phyloP scores from a whole-genome alignment of 2,888 invertebrate genomes.

The Magallana nippona region DNA sequence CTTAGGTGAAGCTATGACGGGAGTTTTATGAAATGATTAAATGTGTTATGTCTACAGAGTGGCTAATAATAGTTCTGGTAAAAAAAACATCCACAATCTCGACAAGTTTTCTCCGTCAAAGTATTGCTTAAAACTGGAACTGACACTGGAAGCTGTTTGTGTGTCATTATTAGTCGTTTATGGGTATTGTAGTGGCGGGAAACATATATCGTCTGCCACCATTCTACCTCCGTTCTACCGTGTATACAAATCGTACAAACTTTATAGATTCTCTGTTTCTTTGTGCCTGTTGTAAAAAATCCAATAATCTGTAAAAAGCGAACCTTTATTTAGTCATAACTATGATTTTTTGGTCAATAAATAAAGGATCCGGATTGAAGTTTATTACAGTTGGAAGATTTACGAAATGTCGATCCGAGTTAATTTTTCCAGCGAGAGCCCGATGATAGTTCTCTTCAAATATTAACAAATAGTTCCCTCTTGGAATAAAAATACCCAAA shows the following conservation, averaged over 20 bases:
- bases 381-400: conserved; percentile 14
- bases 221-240: conserved; percentile 5
- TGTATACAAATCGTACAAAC: conserved; percentile 27
- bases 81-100: conserved; percentile 4
- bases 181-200: conserved; percentile 33
- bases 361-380: conserved; percentile 3
- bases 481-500: conserved; percentile 12
- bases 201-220: conserved; percentile 31
- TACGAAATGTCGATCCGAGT: conserved; percentile 10
- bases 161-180: conserved; percentile 26
- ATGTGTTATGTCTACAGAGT: conserved; percentile 19
- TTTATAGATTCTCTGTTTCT: conserved; percentile 22
- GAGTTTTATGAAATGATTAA: conserved; percentile 29
- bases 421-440: conserved; percentile 1
- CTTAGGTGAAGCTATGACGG: conserved; percentile 3
- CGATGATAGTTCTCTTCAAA: conserved; percentile 25
- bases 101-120: conserved; percentile 29
- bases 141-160: neutral
- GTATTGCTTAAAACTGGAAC: conserved; percentile 22
- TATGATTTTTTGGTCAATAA: conserved; percentile 32
- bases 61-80: neutral
- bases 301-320: conserved; percentile 29
- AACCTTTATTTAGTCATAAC: conserved; percentile 33
- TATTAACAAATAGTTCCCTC: conserved; percentile 23
- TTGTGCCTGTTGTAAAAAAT: conserved; percentile 23